phyloP scores from a whole-genome alignment of 1,140 invertebrate species.

The Cecropterus lyciades region DNA sequence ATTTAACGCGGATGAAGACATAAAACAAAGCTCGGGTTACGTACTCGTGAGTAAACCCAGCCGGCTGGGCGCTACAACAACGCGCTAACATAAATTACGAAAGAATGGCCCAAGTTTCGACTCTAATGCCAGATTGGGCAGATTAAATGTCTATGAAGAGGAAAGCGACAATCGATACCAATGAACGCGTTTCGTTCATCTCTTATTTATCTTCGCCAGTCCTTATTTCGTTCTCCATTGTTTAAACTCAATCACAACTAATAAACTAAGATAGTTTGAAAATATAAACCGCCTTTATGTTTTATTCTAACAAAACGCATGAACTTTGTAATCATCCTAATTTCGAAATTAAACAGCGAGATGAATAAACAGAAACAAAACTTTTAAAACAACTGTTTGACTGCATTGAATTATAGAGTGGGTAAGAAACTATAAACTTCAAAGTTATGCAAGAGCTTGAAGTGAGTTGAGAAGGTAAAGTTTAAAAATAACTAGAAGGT shows the following conservation, averaged over 20 bases:
- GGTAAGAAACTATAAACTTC: neutral
- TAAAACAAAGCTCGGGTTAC: constrained; percentile 32
- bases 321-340: too few species aligned
- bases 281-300: neutral
- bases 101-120: constrained; percentile 71
- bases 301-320: neutral
- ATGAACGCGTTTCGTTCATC: constrained; percentile 37
- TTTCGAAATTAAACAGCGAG: too few species aligned
- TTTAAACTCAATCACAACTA: neutral
- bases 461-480: neutral
- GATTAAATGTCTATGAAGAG: constrained; percentile 64
- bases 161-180: constrained; percentile 53
- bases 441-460: neutral
- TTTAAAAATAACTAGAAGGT: neutral
- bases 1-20: constrained; percentile 32
- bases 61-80: constrained; percentile 28
- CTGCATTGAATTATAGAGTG: neutral
- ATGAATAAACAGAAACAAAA: neutral
- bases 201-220: neutral
- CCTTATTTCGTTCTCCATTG: neutral
- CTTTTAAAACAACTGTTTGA: neutral
- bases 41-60: constrained; percentile 24
- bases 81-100: constrained; percentile 64
- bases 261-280: neutral
- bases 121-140: constrained; percentile 68